phyloP scores from a whole-genome alignment of 2,113 vertebrate species.

The Coreoperca whiteheadi region DNA sequence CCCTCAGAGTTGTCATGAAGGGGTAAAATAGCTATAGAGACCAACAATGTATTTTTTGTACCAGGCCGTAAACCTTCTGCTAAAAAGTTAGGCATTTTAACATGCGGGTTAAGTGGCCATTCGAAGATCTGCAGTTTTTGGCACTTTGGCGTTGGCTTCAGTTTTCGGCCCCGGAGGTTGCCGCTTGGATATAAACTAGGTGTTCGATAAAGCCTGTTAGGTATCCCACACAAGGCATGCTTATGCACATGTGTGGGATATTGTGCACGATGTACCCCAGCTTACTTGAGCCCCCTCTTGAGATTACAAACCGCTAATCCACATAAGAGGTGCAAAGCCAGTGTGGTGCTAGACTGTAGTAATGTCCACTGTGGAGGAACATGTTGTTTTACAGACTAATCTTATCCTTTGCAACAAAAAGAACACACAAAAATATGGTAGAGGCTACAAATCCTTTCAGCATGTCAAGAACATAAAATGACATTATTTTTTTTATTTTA shows the following conservation, averaged over 20 bases:
- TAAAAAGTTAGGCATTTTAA: too few relatives aligned
- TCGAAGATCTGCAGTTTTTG: too few relatives aligned
- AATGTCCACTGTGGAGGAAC: conserved; percentile 14
- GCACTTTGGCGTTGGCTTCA: too few relatives aligned
- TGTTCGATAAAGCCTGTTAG: conserved; percentile 35
- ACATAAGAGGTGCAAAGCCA: conserved; percentile 36
- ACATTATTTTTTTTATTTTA: not conserved
- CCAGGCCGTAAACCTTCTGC: too few relatives aligned
- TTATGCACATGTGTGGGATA: conserved; percentile 28
- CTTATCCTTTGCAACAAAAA: not conserved
- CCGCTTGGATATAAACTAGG: not conserved
- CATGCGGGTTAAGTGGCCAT: too few relatives aligned
- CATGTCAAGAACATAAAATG: not conserved
- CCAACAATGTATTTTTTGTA: too few relatives aligned
- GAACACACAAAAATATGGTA: not conserved
- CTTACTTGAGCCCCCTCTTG: conserved; percentile 41
- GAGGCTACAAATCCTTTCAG: not conserved
- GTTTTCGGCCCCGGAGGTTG: too few relatives aligned
- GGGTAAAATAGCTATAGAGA: too few relatives aligned
- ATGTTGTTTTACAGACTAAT: not conserved
- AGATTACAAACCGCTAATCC: conserved; percentile 59
- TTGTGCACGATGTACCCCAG: conserved; percentile 4
- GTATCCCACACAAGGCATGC: conserved; percentile 9
- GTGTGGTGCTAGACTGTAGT: not conserved
- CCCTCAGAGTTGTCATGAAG: too few relatives aligned